These are phyloP conservation scores for Pygmarrhopalites habei DNA, from an alignment of 1,140 invertebrate species.

Conservation along the genomic window DNA sequence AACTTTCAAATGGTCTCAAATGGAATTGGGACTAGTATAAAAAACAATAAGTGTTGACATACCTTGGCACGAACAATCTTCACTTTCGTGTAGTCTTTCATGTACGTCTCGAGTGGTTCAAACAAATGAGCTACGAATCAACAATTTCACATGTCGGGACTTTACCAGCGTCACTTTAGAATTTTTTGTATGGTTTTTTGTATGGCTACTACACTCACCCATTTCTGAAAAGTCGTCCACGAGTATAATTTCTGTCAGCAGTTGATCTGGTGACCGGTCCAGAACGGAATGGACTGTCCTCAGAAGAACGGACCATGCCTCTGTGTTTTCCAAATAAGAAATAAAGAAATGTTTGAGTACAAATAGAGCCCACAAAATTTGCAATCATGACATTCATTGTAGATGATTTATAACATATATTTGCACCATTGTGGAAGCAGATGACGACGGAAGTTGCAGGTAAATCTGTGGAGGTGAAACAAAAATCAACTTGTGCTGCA, in stretches of 20 bases:
- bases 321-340: too few relatives aligned
- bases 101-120: slow-evolving; percentile 85
- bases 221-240: slow-evolving; percentile 96
- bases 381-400: too few relatives aligned
- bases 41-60: too few relatives aligned
- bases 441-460: slow-evolving; percentile 87
- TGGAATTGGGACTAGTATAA: too few relatives aligned
- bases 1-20: too few relatives aligned
- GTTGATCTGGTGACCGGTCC: slow-evolving; percentile 75
- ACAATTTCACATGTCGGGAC: too few relatives aligned
- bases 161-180: too few relatives aligned
- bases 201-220: slow-evolving; percentile 67
- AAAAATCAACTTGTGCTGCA: too few relatives aligned
- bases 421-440: slow-evolving; percentile 91
- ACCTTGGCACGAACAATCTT: slow-evolving; percentile 75
- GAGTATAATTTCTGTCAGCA: slow-evolving; percentile 87
- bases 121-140: slow-evolving; percentile 74
- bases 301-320: background rate
- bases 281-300: slow-evolving; percentile 83
- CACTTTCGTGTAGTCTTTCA: slow-evolving; percentile 80
- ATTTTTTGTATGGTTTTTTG: too few relatives aligned
- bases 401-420: slow-evolving; percentile 45
- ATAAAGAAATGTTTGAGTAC: too few relatives aligned
- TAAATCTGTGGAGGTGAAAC: slow-evolving; percentile 7
- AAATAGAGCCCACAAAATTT: too few relatives aligned